Base-by-base conservation (phyloP, 2,113 vertebrate species). In the Colistium nudipinnis region DNA sequence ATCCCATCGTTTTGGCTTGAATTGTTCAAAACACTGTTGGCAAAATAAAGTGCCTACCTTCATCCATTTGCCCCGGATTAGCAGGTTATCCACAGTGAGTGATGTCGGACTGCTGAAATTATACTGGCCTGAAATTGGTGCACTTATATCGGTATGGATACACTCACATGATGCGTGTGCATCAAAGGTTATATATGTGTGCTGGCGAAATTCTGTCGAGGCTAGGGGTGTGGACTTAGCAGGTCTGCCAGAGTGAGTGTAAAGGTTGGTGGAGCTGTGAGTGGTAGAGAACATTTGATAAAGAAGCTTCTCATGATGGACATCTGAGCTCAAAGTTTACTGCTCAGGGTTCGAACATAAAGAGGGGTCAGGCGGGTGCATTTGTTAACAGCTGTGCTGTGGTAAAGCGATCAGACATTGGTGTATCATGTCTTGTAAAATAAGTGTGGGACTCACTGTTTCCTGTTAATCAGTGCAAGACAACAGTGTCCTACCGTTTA, bases 181-280 rank as follows among this genome's bases (percentile, higher is more conserved):
- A 16, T 41, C 11, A 47, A 39, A 48, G 43, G 30, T 44, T 66
- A 22, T 24, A 27, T 69, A 27, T 51, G 41, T 47, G 30, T 52
- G 11, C 36, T 14, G 1, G 25, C 28, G 33, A 14, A 24, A 45
- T 45, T 62, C 7, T 80, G 63, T 80, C 76, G 65, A 48, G 51
- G 36, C 14, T 66, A 3, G 38, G 53, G 72, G 70, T 69, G 70
- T 75, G 53, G 48, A 81, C 54, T 45, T 19, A 24, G 20, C 30
- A 20, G 39, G 24, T 55, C 41, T 36, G 54, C 31, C 20, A 48
- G 7, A 49, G 47, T 48, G 36, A 48, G 36, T 31, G 48, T 39
- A 61, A 62, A 78, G 6, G 31, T 64, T 65, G 47, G 8, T 76
- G 64, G 57, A 63, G 72, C 69, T 61, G 62, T 77, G 72, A 77